Base-by-base conservation (phyloP, 2,888 invertebrate species). In the Mantis religiosa region DNA sequence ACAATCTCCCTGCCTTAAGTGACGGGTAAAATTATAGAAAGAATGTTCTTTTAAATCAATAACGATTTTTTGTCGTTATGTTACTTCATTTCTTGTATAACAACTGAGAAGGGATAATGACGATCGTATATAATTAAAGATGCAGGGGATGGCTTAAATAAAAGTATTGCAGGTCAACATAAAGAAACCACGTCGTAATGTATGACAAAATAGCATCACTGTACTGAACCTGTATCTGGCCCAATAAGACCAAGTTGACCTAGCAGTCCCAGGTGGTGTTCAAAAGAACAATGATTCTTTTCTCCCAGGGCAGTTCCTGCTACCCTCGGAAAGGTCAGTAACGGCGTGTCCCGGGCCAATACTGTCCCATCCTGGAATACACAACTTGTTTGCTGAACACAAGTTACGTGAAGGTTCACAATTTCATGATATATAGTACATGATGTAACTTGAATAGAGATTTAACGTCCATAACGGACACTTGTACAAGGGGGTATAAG, bases 121-220 rank as follows among this genome's bases (percentile, higher is more conserved):
- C 54, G 14, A 3, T 54, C 20, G 25, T 71, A 71, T 25, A 71
- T 20, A 6, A 71, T 71, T 71, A 71, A 71, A 6, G 1, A 71
- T 71, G 20, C 15, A 20, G 41, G 25, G 25, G 20, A 0, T 20
- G 54, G 3, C 3, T 8, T 3, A 3, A 71, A 20, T 20, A 1
- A 20, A 71, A 71, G 14, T 20, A 71, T 1, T 1, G 2, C 0
- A 0, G 25, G 0, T 1, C 1, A 3, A 20, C 6, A 20, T 3
- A 71, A 71, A 71, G 54, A 20, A 71, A 0, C 20, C 2, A 1
- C 20, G 2, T 20, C 3, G 54, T 15, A 54, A 54, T 15, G 54
- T 9, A 47, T 14, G 47, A 12, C 15, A 15, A 12, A 54, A 54
- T 20, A 41, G 0, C 20, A 20, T 71, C 14, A 25, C 54, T 6